phyloP scores from a whole-genome alignment of 2,888 invertebrate species.

The Tinea trinotella region DNA sequence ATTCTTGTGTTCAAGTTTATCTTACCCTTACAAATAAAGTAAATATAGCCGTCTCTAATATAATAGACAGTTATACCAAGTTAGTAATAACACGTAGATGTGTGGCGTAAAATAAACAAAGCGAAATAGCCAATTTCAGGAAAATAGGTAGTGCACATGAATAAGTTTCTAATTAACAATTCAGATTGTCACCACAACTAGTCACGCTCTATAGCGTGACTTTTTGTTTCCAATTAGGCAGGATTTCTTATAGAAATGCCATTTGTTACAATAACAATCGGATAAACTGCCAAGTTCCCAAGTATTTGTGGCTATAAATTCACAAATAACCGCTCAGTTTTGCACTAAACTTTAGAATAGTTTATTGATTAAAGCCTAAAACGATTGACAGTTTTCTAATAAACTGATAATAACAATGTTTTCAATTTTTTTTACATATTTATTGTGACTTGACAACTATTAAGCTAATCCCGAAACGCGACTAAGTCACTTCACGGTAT shows the following conservation, averaged over 20 bases:
- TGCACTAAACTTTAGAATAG: too few relatives aligned
- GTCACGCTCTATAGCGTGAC: slow-evolving; percentile 48
- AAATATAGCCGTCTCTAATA: too few relatives aligned
- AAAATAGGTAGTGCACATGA: slow-evolving; percentile 18
- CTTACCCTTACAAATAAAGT: too few relatives aligned
- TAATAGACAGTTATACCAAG: too few relatives aligned
- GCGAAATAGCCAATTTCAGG: not conserved
- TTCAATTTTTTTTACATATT: too few relatives aligned
- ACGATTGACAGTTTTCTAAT: too few relatives aligned
- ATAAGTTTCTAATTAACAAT: slow-evolving; percentile 38
- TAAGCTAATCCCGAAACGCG: too few relatives aligned
- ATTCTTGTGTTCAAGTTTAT: too few relatives aligned
- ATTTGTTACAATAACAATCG: slow-evolving; percentile 17
- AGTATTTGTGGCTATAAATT: slow-evolving; percentile 8
- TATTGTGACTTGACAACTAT: too few relatives aligned
- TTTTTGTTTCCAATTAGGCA: slow-evolving; percentile 39
- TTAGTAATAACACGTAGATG: too few relatives aligned
- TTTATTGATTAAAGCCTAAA: not conserved
- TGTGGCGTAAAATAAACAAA: slow-evolving; percentile 15
- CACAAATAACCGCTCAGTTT: not conserved
- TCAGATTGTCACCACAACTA: slow-evolving; percentile 42
- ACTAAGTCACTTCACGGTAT: too few relatives aligned
- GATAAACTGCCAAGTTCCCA: slow-evolving; percentile 7
- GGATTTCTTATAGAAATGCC: slow-evolving; percentile 32
- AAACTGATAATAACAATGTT: too few relatives aligned